These are phyloP conservation scores for Pristionchus fissidentatus DNA, from an alignment of 2,888 invertebrate species.

Conservation along the genomic window DNA sequence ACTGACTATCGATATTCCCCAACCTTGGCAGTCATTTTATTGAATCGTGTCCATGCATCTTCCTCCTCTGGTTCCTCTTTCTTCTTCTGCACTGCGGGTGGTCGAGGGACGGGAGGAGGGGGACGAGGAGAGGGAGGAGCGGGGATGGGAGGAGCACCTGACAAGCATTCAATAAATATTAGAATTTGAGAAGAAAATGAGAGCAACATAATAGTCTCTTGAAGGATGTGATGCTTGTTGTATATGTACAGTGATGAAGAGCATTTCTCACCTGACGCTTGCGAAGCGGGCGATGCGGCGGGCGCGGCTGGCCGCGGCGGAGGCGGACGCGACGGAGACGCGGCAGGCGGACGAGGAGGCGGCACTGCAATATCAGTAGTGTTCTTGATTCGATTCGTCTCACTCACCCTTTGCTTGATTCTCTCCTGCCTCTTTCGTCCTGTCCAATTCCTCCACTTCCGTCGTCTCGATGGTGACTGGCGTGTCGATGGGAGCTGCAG, in stretches of 20 bases:
- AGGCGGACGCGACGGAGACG: conserved; percentile 4
- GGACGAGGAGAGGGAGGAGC: conserved; percentile 58
- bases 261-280: not conserved
- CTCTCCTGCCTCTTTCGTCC: conserved; percentile 16
- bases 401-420: not conserved
- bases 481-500: conserved; percentile 2
- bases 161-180: no score
- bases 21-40: conserved; percentile 73
- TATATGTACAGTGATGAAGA: not conserved
- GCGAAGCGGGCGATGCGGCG: not conserved
- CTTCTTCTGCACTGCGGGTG: conserved; percentile 53
- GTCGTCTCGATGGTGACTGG: not conserved
- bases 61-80: conserved; percentile 67
- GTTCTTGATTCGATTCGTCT: no score
- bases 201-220: no score
- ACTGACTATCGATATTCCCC: not conserved
- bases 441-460: not conserved
- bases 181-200: not conserved
- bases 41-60: conserved; percentile 74
- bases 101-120: conserved; percentile 62
- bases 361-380: not conserved
- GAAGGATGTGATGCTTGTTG: no score
- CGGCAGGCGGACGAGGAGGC: conserved; percentile 40
- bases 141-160: conserved; percentile 53
- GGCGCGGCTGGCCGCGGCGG: conserved; percentile 29